Evolutionary conservation across 2,888 invertebrate genomes (phyloP), one percentile per base, ranked within the genome.

Genomic region (Sarcophaga variegata): DNA sequence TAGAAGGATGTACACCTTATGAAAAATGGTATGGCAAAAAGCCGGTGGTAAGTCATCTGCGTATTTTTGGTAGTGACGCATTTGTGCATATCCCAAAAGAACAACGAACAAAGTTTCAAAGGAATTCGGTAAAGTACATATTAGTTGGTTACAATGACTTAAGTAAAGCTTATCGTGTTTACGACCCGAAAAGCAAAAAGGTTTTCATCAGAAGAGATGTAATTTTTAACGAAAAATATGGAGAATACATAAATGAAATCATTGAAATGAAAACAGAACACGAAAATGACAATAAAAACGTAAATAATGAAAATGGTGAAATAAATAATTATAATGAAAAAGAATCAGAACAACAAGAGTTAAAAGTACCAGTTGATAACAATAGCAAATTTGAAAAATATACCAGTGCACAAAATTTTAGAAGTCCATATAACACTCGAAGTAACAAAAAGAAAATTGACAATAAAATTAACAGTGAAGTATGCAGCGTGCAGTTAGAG

Each of bases 1-100:
- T 37, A 37, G 37, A 37, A 37, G 27, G 4, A 27, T 27, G 27
- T 37, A 37, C 6, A 37, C 37, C 37, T 6, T 14, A 72, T 37
- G 37, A 37, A 37, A 37, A 37, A 37, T 37, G 72, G 80, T 64
- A 64, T 62, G 75, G 69, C 66, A 27, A 59, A 37, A 81, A 81
- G 64, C 81, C 75, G 5, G 49, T 25, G 12, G 62, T 67, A 10
- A 14, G 12, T 17, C 81, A 81, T 25, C 8, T 81, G 83, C 88
- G 62, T 0, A 64, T 81, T 74, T 81, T 81, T 69, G 74, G 81
- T 45, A 25, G 63, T 49, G 71, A 81, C 2, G 74, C 62, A n/a
- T 72, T 20, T 49, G 54, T 78, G 2, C 71, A 71, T 25, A 54
- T 80, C 20, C 80, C 71, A n/a, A 80, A 80, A 78, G 78, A 72